Evolutionary conservation across 2,797 vertebrate genomes (phyloP), one percentile per base, ranked within the genome.

Genomic region (Trichosurus vulpecula): DNA sequence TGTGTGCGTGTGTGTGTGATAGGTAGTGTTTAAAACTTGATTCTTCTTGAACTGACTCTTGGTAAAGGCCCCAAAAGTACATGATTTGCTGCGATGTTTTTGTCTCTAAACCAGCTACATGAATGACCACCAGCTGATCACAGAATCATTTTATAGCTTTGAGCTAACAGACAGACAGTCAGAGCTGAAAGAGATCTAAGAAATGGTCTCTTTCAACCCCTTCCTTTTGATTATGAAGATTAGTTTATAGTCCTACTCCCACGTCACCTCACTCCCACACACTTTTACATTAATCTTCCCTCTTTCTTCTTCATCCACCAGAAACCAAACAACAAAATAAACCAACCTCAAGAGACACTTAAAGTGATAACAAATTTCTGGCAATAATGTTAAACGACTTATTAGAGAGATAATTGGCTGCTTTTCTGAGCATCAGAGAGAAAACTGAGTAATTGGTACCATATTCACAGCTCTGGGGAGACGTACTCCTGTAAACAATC

Each of bases 21-120:
- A 52, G 54, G 61, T 74, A n/a, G 90, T 92, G 53, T 89, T 92
- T 61, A 14, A 94, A 95, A 87, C 53, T 52, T 94, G 51, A 57
- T 54, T 87, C 90, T 74, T 54, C 53, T 90, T 92, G 92, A 61
- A 92, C 94, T 58, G 61, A 54, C 61, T 90, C 9, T 61, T 91
- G 6, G 47, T 52, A 52, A 92, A 55, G 54, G 19, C 52, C 14
- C 16, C 81, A 22, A 54, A 51, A 91, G 35, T 57, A 52, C 16
- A 47, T 14, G 41, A 92, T 25, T 27, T 31, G 16, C 19, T 66
- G 58, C 52, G 57, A 91, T 54, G 35, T 19, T 53, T 58, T 25
- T 90, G 89, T 31, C 90, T 54, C 19, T 35, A 22, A 94, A 29
- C 29, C 2, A 30, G 81, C 30, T 58, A 14, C 30, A 6, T 19